phyloP scores from a whole-genome alignment of 2,797 vertebrate species.

The Hippopotamyrus pictus region DNA sequence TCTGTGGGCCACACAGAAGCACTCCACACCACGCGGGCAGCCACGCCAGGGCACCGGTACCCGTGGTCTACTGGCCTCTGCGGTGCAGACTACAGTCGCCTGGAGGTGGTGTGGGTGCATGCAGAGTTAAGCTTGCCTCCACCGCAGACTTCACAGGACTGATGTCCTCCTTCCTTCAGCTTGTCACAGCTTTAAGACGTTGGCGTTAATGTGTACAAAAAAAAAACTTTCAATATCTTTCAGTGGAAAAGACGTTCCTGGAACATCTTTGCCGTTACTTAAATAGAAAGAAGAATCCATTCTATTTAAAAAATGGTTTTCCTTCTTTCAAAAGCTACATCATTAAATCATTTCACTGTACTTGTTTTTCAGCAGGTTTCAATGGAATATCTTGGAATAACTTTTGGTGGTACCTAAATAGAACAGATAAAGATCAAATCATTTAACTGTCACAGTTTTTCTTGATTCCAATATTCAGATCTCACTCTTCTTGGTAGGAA shows the following conservation, averaged over 20 bases:
- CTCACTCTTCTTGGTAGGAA: neutral
- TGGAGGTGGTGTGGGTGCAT: neutral
- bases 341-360: neutral
- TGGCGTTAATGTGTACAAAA: neutral
- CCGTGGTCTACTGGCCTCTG: neutral
- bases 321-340: neutral
- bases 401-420: neutral
- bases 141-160: neutral
- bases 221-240: neutral
- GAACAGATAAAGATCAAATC: neutral
- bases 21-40: neutral
- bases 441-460: neutral
- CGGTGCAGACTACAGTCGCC: neutral
- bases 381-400: neutral
- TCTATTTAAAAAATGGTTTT: neutral
- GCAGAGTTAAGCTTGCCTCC: neutral
- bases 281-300: neutral
- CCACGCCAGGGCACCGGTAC: neutral
- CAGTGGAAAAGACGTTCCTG: neutral
- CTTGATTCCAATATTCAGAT: neutral
- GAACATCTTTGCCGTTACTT: neutral
- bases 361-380: neutral
- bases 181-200: neutral
- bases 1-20: neutral
- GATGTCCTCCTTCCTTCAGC: neutral